Conservation (phyloP, 2,797 vertebrate genomes). For the Sebastes minor region DNA sequence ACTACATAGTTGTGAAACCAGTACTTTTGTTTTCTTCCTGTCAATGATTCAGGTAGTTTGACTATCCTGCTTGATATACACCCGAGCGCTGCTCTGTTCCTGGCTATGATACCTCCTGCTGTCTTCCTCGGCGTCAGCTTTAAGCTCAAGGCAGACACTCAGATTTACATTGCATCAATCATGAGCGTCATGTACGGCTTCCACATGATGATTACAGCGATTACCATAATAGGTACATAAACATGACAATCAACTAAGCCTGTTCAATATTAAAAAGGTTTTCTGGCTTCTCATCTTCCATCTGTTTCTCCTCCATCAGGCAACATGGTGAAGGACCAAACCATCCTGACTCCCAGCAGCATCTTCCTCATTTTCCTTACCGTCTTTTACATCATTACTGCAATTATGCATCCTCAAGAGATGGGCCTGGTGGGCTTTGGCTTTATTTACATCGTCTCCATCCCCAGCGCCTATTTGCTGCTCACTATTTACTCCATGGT, state of each 20-base stretch:
- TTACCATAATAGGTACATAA: slow-evolving; percentile 15
- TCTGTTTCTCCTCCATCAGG: slow-evolving; percentile 41
- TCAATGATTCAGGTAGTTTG: slow-evolving; percentile 62
- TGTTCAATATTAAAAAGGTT: not conserved
- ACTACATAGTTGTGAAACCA: not conserved
- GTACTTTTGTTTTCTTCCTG: not conserved
- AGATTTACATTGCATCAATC: slow-evolving; percentile 68
- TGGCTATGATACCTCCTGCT: slow-evolving; percentile 59
- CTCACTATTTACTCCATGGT: slow-evolving; percentile 75
- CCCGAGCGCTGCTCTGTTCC: slow-evolving; percentile 32
- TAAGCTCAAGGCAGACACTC: slow-evolving; percentile 72
- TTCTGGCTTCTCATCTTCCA: not conserved
- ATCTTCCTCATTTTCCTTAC: slow-evolving; percentile 68
- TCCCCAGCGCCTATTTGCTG: slow-evolving; percentile 75
- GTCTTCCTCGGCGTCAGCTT: slow-evolving; percentile 72
- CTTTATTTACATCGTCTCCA: slow-evolving; percentile 68
- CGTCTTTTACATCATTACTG: slow-evolving; percentile 58
- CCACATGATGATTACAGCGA: slow-evolving; percentile 58
- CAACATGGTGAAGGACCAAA: slow-evolving; percentile 55
- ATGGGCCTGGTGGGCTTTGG: slow-evolving; percentile 57
- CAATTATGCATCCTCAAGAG: slow-evolving; percentile 77
- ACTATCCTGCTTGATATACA: slow-evolving; percentile 28
- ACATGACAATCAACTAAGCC: not conserved
- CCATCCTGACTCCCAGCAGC: slow-evolving; percentile 74
- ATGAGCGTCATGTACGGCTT: slow-evolving; percentile 74